Evolutionary conservation across 2,888 invertebrate species (phyloP), one percentile per base, ranked within the genome.

Genomic region (Eupithecia dodoneata): DNA sequence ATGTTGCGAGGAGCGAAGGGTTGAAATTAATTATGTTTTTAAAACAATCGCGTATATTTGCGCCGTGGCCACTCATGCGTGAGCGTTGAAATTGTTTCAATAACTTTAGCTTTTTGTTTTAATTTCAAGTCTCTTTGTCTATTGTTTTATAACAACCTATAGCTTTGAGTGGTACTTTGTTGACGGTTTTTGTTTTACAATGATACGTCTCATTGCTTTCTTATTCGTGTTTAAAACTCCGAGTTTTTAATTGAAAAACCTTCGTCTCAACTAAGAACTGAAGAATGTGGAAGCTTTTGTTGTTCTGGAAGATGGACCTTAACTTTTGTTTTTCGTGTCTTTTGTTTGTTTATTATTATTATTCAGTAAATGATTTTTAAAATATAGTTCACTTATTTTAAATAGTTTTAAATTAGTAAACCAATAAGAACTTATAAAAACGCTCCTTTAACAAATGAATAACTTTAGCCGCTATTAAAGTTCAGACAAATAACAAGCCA

Each of bases 1-100:
- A 95, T 94, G 94, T 94, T 93, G 93, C 94, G 93, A 91, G 87
- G 93, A 91, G 87, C 90, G 91, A 94, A 91, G 94, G 94, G 94
- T 92, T 88, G 89, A 94, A 94, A 94, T 94, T 94, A 94, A 94
- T 94, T 93, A 94, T 93, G 93, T 94, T 95, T 94, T 94, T 91
- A 94, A 95, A 95, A 95, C 95, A 95, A 94, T 94, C 91, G 90
- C 89, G 91, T 92, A 91, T 91, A 94, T 94, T 95, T 93, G 92
- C 92, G 87, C 85, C 89, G 92, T 85, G 90, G 85, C 93, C 88
- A 93, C 90, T 94, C 94, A 94, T 93, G 95, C 94, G 93, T 94
- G 92, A 90, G 91, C 88, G 89, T 91, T 90, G 87, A 90, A 95
- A 94, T 94, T 94, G 94, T 94, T 95, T 94, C 92, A 88, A 93